Evolutionary conservation across 2,113 vertebrate genomes (phyloP).

Genomic region (Larimichthys crocea): DNA sequence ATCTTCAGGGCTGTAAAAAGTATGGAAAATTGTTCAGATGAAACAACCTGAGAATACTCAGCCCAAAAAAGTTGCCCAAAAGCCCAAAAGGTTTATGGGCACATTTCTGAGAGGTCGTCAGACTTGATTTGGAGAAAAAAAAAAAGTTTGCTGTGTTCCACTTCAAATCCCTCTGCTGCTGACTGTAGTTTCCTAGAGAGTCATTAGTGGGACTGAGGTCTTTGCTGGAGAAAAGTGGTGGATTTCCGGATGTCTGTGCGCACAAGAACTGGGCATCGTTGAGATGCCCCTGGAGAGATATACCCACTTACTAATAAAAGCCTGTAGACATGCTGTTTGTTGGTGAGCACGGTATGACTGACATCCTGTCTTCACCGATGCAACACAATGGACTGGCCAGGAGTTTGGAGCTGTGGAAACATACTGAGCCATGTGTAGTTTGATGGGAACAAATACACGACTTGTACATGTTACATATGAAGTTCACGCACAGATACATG

Average conservation of each 20-base stretch:
- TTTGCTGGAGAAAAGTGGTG: constrained; percentile 56
- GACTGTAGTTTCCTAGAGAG: constrained; percentile 71
- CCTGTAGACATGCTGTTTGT: constrained; percentile 24
- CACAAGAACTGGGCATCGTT: constrained; percentile 46
- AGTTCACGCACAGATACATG: constrained; percentile 6
- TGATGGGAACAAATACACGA: neutral
- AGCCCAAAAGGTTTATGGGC: neutral
- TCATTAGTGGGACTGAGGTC: constrained; percentile 55
- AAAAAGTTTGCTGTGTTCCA: constrained; percentile 24
- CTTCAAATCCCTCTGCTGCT: constrained; percentile 62
- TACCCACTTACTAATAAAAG: constrained; percentile 56
- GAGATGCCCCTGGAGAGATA: constrained; percentile 46
- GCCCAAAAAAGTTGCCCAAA: too few relatives aligned
- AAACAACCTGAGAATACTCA: too few relatives aligned
- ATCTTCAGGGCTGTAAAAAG: neutral
- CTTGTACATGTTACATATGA: neutral
- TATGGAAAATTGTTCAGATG: neutral
- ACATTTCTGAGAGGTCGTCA: constrained; percentile 10
- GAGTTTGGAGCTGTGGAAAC: constrained; percentile 25
- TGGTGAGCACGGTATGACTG: constrained; percentile 21
- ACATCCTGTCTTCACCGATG: constrained; percentile 45
- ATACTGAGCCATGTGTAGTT: neutral
- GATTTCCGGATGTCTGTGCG: constrained; percentile 66
- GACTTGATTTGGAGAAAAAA: constrained; percentile 19
- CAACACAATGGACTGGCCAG: constrained; percentile 36